A percentile compares a stretch with the other conserved stretches of the same genome.
These are phyloP conservation scores for Megaceryle alcyon DNA, from an alignment of 2,797 vertebrate species.

Conservation along the genomic window DNA sequence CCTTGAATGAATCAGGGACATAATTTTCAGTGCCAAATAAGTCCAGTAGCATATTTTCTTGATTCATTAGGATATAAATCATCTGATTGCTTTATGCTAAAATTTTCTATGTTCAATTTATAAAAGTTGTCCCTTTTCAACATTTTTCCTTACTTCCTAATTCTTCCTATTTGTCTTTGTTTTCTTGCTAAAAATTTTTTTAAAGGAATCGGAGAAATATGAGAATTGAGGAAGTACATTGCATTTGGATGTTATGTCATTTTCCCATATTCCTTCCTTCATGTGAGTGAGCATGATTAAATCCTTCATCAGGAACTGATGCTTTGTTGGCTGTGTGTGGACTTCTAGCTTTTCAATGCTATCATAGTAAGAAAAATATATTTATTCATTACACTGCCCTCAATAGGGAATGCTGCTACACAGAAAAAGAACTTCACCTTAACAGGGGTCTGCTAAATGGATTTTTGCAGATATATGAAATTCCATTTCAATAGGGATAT, in stretches of 20 bases:
- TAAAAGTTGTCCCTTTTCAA: background rate
- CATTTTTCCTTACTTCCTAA: background rate
- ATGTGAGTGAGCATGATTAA: background rate
- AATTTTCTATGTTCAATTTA: background rate
- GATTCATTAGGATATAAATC: background rate
- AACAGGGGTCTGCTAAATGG: background rate
- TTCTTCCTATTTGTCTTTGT: background rate
- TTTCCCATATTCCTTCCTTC: background rate
- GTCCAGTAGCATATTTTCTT: background rate
- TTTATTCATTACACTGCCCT: background rate
- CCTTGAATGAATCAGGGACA: background rate
- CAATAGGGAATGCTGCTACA: background rate
- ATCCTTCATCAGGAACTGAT: background rate
- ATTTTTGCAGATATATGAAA: no score
- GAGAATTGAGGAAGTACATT: background rate
- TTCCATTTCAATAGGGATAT: background rate
- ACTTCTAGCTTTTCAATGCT: background rate
- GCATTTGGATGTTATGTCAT: background rate
- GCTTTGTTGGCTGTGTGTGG: background rate
- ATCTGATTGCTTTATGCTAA: background rate
- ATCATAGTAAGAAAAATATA: background rate
- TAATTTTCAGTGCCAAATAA: background rate
- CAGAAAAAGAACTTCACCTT: background rate
- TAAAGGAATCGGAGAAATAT: background rate
- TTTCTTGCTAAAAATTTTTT: background rate